Percentiles rank a stretch among this genome's conserved stretches.
phyloP scores from a whole-genome alignment of 2,888 invertebrate species.

The Griposia aprilina region DNA sequence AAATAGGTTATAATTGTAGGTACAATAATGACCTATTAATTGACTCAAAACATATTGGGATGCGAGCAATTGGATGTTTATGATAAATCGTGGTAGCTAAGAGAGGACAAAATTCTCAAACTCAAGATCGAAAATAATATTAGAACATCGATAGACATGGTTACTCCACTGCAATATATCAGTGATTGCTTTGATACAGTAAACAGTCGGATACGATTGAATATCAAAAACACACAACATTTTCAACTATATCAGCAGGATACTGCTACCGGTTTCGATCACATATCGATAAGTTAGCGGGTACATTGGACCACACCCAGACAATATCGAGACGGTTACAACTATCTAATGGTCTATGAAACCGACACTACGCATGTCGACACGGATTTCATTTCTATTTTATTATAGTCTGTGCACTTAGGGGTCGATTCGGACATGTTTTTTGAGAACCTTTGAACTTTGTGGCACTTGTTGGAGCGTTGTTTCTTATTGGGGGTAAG shows the following conservation, averaged over 20 bases:
- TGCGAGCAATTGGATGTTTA: too few relatives aligned
- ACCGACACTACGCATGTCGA: conserved; percentile 51
- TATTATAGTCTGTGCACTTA: conserved; percentile 64
- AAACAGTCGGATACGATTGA: conserved; percentile 6
- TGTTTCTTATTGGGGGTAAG: conserved; percentile 23
- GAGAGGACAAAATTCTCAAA: background rate
- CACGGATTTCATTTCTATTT: conserved; percentile 73
- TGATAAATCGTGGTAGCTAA: background rate
- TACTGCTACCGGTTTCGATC: conserved; percentile 55
- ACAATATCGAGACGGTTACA: conserved; percentile 50
- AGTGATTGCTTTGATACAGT: background rate
- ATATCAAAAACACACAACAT: conserved; percentile 14
- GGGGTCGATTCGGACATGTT: conserved; percentile 51
- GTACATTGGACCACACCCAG: conserved; percentile 65
- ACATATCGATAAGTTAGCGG: conserved; percentile 47
- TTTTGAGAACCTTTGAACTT: conserved; percentile 60
- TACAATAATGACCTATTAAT: background rate
- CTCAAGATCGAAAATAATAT: conserved; percentile 6
- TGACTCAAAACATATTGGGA: background rate
- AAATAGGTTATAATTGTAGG: background rate
- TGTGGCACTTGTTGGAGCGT: conserved; percentile 12
- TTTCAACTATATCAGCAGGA: conserved; percentile 23
- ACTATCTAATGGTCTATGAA: conserved; percentile 51
- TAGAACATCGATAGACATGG: background rate
- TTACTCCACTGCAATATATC: background rate